These are phyloP conservation scores for Harpagoxenus sublaevis DNA, from an alignment of 2,888 invertebrate species.

Conservation along the genomic window DNA sequence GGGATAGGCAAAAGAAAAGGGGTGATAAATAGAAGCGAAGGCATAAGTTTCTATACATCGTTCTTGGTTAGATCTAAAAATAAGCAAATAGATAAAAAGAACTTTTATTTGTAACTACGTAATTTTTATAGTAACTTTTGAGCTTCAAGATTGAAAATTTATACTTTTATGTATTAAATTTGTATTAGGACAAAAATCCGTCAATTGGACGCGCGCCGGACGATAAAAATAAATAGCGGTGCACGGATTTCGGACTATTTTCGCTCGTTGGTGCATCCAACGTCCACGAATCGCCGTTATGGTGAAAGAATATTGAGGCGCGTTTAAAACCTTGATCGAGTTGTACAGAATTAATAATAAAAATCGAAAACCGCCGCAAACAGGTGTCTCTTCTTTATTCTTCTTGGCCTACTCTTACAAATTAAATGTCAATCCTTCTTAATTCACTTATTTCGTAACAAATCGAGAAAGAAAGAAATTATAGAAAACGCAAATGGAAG, in stretches of 20 bases:
- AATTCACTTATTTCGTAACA: constrained; percentile 6
- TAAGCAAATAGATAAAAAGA: neutral
- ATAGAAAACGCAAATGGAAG: neutral
- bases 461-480: neutral
- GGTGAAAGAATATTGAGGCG: neutral
- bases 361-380: neutral
- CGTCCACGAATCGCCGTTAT: neutral
- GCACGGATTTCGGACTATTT: neutral
- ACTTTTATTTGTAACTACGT: neutral
- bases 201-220: neutral
- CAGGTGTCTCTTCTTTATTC: neutral
- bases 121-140: neutral
- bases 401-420: neutral
- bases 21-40: neutral
- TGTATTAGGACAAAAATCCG: neutral
- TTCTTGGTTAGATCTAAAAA: neutral
- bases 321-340: neutral
- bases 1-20: neutral
- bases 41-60: neutral
- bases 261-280: neutral
- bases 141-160: neutral
- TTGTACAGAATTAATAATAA: neutral
- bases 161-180: neutral
- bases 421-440: constrained; percentile 17
- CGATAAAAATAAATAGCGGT: neutral